Percentiles rank a stretch among this genome's conserved stretches.
Evolutionary conservation across 2,797 vertebrate genomes (phyloP).

Genomic region (Microctenopoma stevenorrisi): DNA sequence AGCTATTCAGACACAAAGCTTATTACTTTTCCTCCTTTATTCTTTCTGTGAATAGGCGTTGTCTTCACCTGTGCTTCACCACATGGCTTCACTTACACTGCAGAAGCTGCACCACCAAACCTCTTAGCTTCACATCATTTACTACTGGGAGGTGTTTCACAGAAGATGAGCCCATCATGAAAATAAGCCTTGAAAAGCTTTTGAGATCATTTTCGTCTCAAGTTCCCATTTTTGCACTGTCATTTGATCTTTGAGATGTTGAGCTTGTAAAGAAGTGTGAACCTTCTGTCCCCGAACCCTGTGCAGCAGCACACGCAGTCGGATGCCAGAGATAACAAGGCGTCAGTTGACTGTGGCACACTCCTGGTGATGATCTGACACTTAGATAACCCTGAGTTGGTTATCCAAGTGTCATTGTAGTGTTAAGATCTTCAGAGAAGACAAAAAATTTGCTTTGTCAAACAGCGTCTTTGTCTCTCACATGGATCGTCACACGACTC

Average conservation of each 20-base stretch:
- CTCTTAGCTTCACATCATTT: background rate
- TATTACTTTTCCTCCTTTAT: constrained; percentile 5
- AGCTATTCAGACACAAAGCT: constrained; percentile 44
- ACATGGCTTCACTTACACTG: background rate
- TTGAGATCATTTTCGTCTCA: background rate
- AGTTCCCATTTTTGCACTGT: background rate
- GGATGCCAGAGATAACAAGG: constrained; percentile 66
- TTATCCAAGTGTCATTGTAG: too few relatives aligned
- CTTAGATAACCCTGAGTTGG: constrained; percentile 49
- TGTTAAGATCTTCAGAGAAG: constrained; percentile 2
- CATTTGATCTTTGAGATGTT: background rate
- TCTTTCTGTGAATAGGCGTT: background rate
- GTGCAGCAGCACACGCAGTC: background rate
- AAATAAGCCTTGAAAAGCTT: background rate
- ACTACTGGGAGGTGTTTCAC: background rate
- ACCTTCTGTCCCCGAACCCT: background rate
- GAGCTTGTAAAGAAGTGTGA: constrained; percentile 12
- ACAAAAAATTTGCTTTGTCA: constrained; percentile 26
- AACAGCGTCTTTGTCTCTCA: constrained; percentile 32
- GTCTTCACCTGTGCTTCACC: background rate
- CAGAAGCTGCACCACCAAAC: too few relatives aligned
- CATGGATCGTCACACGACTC: constrained; percentile 46
- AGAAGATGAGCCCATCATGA: background rate
- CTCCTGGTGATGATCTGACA: constrained; percentile 30
- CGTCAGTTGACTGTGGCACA: constrained; percentile 21